phyloP scores from a whole-genome alignment of 2,888 invertebrate species.

The Standfussiana lucernea region DNA sequence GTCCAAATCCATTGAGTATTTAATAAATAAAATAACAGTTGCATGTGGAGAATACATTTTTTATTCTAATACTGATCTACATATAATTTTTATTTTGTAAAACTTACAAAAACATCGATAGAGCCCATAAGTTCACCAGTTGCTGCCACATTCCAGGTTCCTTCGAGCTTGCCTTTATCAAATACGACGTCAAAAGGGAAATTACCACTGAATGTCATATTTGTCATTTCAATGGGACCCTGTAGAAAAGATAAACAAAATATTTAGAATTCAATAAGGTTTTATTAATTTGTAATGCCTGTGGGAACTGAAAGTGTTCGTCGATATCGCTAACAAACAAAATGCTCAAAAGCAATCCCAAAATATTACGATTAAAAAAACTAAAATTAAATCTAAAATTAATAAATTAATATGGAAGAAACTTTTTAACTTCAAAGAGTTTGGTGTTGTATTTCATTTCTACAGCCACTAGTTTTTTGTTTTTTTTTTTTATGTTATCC shows the following conservation, averaged over 20 bases:
- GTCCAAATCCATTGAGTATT: not conserved
- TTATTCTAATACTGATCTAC: not conserved
- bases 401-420: too few species aligned
- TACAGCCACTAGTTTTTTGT: too few species aligned
- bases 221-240: constrained; percentile 21
- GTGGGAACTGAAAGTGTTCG: not conserved
- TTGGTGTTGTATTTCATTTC: too few species aligned
- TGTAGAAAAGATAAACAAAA: constrained; percentile 10
- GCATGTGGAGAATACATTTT: not conserved
- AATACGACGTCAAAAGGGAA: constrained; percentile 41
- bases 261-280: not conserved
- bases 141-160: constrained; percentile 12
- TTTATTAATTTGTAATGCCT: not conserved
- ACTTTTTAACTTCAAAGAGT: too few species aligned
- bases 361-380: not conserved
- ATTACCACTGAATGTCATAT: constrained; percentile 39
- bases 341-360: not conserved
- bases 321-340: too few species aligned
- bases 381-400: not conserved
- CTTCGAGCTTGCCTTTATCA: constrained; percentile 40
- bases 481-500: too few species aligned
- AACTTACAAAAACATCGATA: constrained; percentile 16
- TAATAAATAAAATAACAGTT: not conserved
- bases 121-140: constrained; percentile 17
- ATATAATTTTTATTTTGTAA: constrained; percentile 9